These are phyloP conservation scores for Catharus bicknelli DNA, from an alignment of 2,113 vertebrate genomes.

Conservation along the genomic window DNA sequence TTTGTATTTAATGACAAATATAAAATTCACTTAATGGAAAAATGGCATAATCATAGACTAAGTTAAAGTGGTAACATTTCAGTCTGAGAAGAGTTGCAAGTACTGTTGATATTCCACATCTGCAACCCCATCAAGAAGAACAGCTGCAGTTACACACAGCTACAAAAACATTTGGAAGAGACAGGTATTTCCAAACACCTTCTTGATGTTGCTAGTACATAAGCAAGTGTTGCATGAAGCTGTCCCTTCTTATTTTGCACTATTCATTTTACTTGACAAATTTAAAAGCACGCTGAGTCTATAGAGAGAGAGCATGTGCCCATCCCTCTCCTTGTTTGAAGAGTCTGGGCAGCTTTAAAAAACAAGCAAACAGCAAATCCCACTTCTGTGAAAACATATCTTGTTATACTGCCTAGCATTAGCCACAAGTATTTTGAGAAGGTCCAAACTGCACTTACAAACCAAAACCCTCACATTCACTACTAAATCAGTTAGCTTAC, in stretches of 20 bases:
- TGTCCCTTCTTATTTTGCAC: not conserved
- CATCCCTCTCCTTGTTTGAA: not conserved
- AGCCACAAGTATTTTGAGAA: constrained; percentile 1
- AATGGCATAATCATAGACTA: not conserved
- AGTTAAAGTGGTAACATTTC: not conserved
- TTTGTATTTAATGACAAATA: not conserved
- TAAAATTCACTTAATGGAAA: not conserved
- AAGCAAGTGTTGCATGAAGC: not conserved
- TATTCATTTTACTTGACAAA: not conserved
- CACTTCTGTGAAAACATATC: not conserved
- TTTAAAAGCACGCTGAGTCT: not conserved
- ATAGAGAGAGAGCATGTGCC: accelerated
- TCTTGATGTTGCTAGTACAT: not conserved
- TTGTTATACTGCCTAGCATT: not conserved
- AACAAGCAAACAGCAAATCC: not conserved
- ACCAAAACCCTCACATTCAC: not conserved
- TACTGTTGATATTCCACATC: not conserved
- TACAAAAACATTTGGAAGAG: not conserved
- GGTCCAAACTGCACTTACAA: not conserved
- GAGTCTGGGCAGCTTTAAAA: not conserved
- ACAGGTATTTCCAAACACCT: not conserved
- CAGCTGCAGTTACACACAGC: accelerated
- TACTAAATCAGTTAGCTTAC: not conserved
- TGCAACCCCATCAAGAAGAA: not conserved
- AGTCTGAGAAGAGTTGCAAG: not conserved